Evolutionary conservation across 2,888 invertebrate species (phyloP).

Genomic region (Bellardia pandia): DNA sequence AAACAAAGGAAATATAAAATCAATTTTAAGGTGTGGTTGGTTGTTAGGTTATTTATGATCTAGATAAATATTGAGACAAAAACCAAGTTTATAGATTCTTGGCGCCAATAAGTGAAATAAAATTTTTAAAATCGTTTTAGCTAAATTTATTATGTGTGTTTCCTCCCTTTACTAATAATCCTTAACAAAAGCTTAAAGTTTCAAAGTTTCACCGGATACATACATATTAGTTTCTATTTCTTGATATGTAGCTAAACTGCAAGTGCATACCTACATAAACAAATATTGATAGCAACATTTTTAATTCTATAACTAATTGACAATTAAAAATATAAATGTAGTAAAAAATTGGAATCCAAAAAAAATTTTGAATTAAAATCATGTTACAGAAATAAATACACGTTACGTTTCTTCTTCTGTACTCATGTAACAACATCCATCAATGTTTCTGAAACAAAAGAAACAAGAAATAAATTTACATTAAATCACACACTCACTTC

Average conservation of each 20-base stretch:
- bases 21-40: constrained; percentile 70
- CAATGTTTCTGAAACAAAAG: constrained; percentile 42
- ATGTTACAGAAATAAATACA: constrained; percentile 39
- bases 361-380: constrained; percentile 14
- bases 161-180: constrained; percentile 4
- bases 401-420: constrained; percentile 2
- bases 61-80: constrained; percentile 68
- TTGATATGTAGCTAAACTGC: background rate
- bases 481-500: background rate
- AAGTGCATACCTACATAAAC: background rate
- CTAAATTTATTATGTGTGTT: background rate
- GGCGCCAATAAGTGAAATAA: constrained; percentile 65
- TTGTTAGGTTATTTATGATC: constrained; percentile 67
- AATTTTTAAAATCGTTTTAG: constrained; percentile 6
- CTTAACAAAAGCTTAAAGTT: constrained; percentile 12
- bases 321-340: background rate
- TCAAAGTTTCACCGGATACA: no score
- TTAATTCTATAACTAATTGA: background rate
- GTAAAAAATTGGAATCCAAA: background rate
- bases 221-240: no score
- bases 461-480: constrained; percentile 16
- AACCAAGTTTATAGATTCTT: constrained; percentile 58
- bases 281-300: background rate
- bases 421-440: constrained; percentile 43
- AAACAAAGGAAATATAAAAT: constrained; percentile 69